Conservation (phyloP, 2,797 vertebrate genomes). For the Erithacus rubecula region DNA sequence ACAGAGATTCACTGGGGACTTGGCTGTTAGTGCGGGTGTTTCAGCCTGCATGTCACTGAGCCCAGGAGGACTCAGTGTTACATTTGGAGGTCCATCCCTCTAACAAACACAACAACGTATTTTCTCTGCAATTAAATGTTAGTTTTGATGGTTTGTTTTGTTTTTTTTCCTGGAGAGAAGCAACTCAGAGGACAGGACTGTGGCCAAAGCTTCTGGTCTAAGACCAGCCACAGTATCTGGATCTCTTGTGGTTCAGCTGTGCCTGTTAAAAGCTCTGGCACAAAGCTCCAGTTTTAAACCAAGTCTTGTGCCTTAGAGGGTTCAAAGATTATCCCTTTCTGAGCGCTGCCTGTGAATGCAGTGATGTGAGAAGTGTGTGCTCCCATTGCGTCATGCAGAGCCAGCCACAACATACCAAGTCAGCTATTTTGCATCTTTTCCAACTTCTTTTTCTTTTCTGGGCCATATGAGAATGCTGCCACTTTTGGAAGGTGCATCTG, state of each 20-base stretch:
- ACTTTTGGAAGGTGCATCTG: neutral
- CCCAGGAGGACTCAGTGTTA: neutral
- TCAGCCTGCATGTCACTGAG: neutral
- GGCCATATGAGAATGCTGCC: fast-evolving
- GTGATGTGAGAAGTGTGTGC: fast-evolving
- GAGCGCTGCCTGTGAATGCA: neutral
- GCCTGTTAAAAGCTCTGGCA: neutral
- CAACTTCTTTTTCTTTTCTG: neutral
- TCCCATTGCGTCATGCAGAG: fast-evolving
- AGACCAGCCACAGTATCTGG: fast-evolving
- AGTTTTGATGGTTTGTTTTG: neutral
- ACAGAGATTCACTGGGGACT: neutral
- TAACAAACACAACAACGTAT: neutral
- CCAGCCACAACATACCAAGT: neutral
- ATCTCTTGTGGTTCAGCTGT: fast-evolving
- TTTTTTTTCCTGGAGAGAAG: neutral
- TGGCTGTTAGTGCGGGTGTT: neutral
- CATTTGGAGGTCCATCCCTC: neutral
- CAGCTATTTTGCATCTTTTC: neutral
- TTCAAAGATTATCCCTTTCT: neutral
- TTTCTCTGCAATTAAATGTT: neutral
- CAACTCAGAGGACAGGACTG: neutral
- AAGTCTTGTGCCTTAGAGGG: neutral
- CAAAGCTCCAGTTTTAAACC: neutral
- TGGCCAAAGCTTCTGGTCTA: neutral